Evolutionary conservation across 2,888 invertebrate genomes (phyloP).

Genomic region (Pristionchus fissidentatus): DNA sequence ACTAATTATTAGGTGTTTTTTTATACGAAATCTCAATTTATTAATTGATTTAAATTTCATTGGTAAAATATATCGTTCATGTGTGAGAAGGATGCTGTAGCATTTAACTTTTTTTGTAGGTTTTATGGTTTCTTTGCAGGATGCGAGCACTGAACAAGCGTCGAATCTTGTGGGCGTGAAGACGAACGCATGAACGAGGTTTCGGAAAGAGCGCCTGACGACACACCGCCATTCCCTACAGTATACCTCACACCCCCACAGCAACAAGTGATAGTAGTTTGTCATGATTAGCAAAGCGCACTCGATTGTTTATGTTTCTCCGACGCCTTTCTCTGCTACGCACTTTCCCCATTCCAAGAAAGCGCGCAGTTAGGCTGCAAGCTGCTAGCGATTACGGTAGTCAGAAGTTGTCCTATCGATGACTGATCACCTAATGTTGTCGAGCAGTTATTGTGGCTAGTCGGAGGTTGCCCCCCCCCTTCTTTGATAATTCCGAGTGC

Average conservation of each 20-base stretch:
- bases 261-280: slow-evolving; percentile 2
- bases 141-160: slow-evolving; percentile 30
- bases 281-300: background rate
- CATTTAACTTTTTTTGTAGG: too few species aligned
- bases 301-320: slow-evolving; percentile 12
- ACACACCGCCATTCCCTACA: slow-evolving; percentile 15
- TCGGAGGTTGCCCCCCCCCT: background rate
- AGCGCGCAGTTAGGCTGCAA: slow-evolving; percentile 34
- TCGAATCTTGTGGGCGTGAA: slow-evolving; percentile 46
- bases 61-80: too few species aligned
- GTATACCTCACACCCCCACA: slow-evolving; percentile 19
- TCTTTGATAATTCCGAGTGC: slow-evolving; percentile 19
- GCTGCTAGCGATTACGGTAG: slow-evolving; percentile 31
- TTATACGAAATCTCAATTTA: too few species aligned
- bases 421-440: background rate
- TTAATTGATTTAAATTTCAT: too few species aligned
- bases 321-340: background rate
- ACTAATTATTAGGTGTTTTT: too few species aligned
- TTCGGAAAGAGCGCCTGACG: slow-evolving; percentile 8
- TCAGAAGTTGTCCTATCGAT: slow-evolving; percentile 17
- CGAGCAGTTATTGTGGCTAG: slow-evolving; percentile 24
- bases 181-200: slow-evolving; percentile 19
- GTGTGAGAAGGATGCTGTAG: too few species aligned
- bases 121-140: background rate
- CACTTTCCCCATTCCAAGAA: slow-evolving; percentile 8